Percentiles rank a stretch among this genome's conserved stretches.
phyloP scores from a whole-genome alignment of 2,113 vertebrate genomes.

The Caranx ignobilis region DNA sequence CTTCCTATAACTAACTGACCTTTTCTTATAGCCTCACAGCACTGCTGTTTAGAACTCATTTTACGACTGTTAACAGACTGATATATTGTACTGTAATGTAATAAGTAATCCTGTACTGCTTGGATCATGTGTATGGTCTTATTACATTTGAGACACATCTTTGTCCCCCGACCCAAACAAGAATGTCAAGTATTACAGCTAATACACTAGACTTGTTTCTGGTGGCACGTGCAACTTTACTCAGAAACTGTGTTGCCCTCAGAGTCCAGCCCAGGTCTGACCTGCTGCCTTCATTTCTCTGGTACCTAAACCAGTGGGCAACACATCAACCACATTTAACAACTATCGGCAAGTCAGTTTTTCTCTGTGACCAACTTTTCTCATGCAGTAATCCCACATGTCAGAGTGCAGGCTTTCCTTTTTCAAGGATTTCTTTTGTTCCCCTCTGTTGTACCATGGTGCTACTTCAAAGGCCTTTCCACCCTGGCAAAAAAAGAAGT shows the following conservation, averaged over 20 bases:
- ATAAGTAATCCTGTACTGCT: not conserved
- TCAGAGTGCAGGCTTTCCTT: too few relatives aligned
- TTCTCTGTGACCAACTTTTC: too few relatives aligned
- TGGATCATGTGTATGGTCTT: not conserved
- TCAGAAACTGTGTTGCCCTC: conserved; percentile 1
- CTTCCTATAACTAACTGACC: too few relatives aligned
- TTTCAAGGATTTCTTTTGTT: too few relatives aligned
- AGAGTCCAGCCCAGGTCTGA: conserved; percentile 10
- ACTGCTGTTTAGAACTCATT: too few relatives aligned
- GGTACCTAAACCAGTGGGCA: too few relatives aligned
- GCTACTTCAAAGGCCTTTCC: not conserved
- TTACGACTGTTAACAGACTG: too few relatives aligned
- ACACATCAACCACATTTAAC: too few relatives aligned
- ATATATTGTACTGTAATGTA: too few relatives aligned
- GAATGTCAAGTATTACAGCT: not conserved
- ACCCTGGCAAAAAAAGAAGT: not conserved
- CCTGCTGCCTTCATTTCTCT: not conserved
- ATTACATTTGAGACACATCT: not conserved
- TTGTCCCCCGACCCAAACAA: not conserved
- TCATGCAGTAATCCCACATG: too few relatives aligned
- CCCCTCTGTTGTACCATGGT: not conserved
- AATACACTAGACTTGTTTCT: not conserved
- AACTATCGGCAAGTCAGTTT: too few relatives aligned
- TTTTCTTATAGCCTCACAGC: too few relatives aligned
- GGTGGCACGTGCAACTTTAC: conserved; percentile 11